Percentiles rank a stretch among this genome's conserved stretches.
phyloP scores from a whole-genome alignment of 2,888 invertebrate species.

The Drosophila heteroneura region DNA sequence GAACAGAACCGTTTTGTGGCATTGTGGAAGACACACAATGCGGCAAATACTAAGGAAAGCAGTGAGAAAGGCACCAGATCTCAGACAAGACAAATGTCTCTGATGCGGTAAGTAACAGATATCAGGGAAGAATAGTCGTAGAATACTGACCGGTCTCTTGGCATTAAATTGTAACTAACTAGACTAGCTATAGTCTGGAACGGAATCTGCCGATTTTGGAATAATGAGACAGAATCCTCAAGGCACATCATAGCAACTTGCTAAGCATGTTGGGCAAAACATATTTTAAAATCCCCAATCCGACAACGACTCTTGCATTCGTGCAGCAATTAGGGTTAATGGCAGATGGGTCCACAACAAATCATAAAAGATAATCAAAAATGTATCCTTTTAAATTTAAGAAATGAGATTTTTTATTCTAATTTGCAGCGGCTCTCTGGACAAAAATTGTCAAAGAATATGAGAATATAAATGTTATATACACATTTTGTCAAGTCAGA shows the following conservation, averaged over 20 bases:
- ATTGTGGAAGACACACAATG: too few relatives aligned
- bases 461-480: background rate
- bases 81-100: too few relatives aligned
- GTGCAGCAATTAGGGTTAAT: background rate
- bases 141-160: too few relatives aligned
- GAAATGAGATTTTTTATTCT: background rate
- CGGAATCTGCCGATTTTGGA: background rate
- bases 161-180: background rate
- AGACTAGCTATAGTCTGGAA: background rate
- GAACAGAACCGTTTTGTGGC: background rate
- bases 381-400: background rate
- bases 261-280: background rate
- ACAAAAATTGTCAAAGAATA: background rate
- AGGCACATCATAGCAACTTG: background rate
- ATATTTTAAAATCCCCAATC: background rate
- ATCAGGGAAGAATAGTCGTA: too few relatives aligned
- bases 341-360: background rate
- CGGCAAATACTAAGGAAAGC: too few relatives aligned
- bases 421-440: background rate
- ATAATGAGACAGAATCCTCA: background rate
- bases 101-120: too few relatives aligned
- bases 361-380: background rate
- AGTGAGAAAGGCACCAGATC: too few relatives aligned
- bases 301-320: background rate
- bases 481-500: background rate